Conservation (phyloP, 2,888 invertebrate genomes). For the Fragum sueziense region DNA sequence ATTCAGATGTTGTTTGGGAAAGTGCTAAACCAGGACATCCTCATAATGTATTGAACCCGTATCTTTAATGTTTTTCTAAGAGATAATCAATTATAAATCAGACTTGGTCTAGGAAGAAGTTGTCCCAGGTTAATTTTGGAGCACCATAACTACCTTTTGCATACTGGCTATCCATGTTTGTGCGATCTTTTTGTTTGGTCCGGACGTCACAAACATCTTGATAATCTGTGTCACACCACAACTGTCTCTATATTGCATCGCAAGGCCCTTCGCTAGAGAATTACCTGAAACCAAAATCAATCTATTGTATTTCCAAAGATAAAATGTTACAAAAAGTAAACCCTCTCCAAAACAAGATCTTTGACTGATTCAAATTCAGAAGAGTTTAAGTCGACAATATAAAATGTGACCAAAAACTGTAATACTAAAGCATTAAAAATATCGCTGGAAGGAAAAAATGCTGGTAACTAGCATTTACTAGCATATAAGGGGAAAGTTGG, state of each 20-base stretch:
- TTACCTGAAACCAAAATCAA: constrained; percentile 71
- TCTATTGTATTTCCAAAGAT: neutral
- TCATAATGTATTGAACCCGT: too few relatives aligned
- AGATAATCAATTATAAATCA: too few relatives aligned
- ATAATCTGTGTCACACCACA: constrained; percentile 63
- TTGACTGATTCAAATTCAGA: neutral
- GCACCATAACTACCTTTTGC: constrained; percentile 77
- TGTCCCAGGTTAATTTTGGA: too few relatives aligned
- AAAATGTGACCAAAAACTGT: neutral
- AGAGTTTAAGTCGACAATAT: neutral
- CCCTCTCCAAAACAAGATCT: neutral
- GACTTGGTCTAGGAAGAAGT: too few relatives aligned
- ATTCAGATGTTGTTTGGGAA: too few relatives aligned
- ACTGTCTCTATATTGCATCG: constrained; percentile 71
- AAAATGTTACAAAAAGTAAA: neutral
- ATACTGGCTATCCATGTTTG: constrained; percentile 77
- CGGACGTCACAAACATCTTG: constrained; percentile 68
- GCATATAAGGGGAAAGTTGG: too few relatives aligned
- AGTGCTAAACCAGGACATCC: too few relatives aligned
- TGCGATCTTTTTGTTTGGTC: constrained; percentile 65
- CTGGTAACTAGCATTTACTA: constrained; percentile 7
- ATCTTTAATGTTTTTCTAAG: too few relatives aligned
- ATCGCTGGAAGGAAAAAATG: neutral
- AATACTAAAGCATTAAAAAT: neutral
- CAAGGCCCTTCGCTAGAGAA: constrained; percentile 72